Conservation (phyloP, 2,888 invertebrate species). For the Drosophila prostipennis region DNA sequence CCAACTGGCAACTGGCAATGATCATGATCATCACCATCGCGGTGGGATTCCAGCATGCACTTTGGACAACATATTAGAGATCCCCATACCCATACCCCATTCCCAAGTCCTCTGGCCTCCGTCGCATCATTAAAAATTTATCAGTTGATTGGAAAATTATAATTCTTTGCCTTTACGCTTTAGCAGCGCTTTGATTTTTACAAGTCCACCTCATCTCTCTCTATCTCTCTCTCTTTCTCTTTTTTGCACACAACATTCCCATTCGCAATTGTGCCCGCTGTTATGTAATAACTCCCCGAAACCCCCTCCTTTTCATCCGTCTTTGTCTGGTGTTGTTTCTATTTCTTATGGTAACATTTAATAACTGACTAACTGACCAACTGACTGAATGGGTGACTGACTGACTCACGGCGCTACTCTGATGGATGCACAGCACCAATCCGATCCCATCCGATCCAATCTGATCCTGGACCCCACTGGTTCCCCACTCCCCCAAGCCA, state of each 20-base stretch:
- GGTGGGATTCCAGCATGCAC: constrained; percentile 65
- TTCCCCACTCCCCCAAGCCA: not conserved
- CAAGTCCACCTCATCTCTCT: constrained; percentile 42
- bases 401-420: constrained; percentile 22
- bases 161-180: constrained; percentile 78
- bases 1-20: constrained; percentile 1
- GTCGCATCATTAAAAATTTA: constrained; percentile 76
- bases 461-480: constrained; percentile 5
- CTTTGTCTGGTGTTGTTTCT: constrained; percentile 22
- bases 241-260: not conserved
- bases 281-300: constrained; percentile 62
- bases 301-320: constrained; percentile 1
- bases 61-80: constrained; percentile 70
- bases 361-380: constrained; percentile 59
- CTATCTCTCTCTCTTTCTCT: not conserved
- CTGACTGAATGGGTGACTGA: constrained; percentile 42
- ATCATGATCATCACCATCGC: constrained; percentile 12
- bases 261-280: constrained; percentile 34
- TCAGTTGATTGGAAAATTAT: constrained; percentile 79
- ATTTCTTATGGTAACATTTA: constrained; percentile 69
- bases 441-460: constrained; percentile 1
- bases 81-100: constrained; percentile 3
- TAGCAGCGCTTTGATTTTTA: constrained; percentile 68
- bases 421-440: constrained; percentile 41
- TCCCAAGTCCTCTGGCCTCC: constrained; percentile 34